Percentiles rank a stretch among this genome's conserved stretches.
phyloP scores from a whole-genome alignment of 1,140 invertebrate species.

The Procambarus virginalis region DNA sequence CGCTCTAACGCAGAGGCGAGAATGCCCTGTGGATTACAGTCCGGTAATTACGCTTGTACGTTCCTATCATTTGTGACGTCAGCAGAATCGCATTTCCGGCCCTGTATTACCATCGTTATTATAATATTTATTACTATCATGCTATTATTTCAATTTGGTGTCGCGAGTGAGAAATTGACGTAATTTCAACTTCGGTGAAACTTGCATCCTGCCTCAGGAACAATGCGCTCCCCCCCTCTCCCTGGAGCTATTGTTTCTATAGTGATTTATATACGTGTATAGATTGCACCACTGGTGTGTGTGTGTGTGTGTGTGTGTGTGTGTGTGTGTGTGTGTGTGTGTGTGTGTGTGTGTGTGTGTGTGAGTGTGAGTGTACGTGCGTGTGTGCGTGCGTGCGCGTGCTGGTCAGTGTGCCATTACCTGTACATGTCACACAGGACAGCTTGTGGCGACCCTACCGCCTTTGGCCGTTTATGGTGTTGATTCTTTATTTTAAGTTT shows the following conservation, averaged over 20 bases:
- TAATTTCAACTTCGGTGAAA: constrained; percentile 49
- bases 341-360: constrained; percentile 35
- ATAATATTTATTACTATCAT: constrained; percentile 56
- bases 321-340: constrained; percentile 28
- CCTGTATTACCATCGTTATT: constrained; percentile 49
- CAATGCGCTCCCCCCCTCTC: background rate
- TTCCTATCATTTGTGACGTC: constrained; percentile 60
- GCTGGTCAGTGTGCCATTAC: too few relatives aligned
- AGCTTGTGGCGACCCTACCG: too few relatives aligned
- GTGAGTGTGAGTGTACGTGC: background rate
- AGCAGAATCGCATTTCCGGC: constrained; percentile 56
- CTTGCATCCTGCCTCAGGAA: constrained; percentile 19
- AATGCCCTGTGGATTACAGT: background rate
- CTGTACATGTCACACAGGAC: too few relatives aligned
- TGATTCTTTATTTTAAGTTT: too few relatives aligned
- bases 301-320: constrained; percentile 9
- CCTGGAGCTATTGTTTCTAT: constrained; percentile 16
- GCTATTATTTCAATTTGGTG: constrained; percentile 60
- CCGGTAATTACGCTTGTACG: constrained; percentile 13
- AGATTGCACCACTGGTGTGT: background rate
- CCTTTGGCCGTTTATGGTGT: too few relatives aligned
- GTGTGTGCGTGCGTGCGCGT: too few relatives aligned
- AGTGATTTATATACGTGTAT: constrained; percentile 15
- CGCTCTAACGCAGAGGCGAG: constrained; percentile 13
- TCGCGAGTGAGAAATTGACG: constrained; percentile 44